These are phyloP conservation scores for Himantopus leucocephalus DNA, from an alignment of 2,113 vertebrate species.

Conservation along the genomic window DNA sequence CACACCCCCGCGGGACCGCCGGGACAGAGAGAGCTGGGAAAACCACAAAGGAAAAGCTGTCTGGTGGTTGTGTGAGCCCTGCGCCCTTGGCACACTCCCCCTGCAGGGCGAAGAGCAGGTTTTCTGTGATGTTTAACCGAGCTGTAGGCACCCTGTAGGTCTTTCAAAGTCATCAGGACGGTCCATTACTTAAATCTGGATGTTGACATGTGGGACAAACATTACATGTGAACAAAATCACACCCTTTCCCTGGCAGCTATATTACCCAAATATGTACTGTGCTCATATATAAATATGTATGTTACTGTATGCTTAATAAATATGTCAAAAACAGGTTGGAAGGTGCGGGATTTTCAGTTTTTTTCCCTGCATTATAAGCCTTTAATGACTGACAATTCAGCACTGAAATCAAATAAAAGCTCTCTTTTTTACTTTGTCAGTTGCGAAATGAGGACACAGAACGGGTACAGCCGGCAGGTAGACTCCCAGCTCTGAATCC, in stretches of 20 bases:
- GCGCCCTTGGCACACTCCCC: neutral
- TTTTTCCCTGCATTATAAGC: neutral
- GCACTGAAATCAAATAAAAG: neutral
- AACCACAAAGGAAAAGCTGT: neutral
- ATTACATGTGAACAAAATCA: neutral
- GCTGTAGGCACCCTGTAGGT: neutral
- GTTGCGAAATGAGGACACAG: neutral
- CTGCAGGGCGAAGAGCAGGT: neutral
- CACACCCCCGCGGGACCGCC: rapidly evolving
- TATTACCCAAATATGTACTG: neutral
- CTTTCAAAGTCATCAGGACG: neutral
- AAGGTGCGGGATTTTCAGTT: neutral
- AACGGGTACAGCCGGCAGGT: neutral
- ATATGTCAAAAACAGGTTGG: neutral
- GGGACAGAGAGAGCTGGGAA: neutral
- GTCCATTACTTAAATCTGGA: neutral
- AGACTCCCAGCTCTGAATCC: neutral
- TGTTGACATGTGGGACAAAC: neutral
- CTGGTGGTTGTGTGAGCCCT: neutral
- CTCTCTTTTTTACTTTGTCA: neutral
- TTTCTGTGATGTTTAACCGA: neutral
- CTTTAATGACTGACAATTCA: neutral
- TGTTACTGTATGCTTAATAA: neutral
- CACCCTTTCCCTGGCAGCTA: slow-evolving; percentile 1
- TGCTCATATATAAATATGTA: neutral